Percentiles rank a stretch among this genome's conserved stretches.
Evolutionary conservation across 2,888 invertebrate species (phyloP).

Genomic region (Idaea aversata): DNA sequence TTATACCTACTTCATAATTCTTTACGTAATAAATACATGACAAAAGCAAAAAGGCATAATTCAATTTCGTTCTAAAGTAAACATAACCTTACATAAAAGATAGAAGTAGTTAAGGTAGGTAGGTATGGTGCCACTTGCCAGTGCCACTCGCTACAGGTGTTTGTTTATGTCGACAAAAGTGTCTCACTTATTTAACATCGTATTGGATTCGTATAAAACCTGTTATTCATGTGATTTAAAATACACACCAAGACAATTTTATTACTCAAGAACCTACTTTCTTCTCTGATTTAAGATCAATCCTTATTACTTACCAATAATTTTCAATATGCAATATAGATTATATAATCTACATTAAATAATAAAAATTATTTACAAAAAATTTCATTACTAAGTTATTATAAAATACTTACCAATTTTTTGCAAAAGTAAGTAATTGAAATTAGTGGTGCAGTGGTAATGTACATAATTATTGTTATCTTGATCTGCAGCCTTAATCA

Average conservation of each 20-base stretch:
- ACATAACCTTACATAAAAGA: background rate
- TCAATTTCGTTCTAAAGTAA: background rate
- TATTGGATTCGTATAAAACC: background rate
- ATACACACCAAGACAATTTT: background rate
- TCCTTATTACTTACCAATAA: background rate
- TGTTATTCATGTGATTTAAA: background rate
- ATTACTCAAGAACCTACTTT: background rate
- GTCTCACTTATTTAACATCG: background rate
- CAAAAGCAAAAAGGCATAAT: background rate
- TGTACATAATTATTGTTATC: background rate
- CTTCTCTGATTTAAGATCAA: background rate
- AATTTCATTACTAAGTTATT: too few species aligned
- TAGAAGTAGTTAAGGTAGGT: background rate
- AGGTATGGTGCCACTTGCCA: background rate
- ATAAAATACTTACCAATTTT: too few species aligned
- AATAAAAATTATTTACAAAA: background rate
- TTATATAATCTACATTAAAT: background rate
- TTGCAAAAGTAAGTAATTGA: too few species aligned
- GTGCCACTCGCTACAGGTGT: background rate
- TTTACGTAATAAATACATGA: background rate
- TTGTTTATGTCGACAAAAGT: background rate
- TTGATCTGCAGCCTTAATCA: too few species aligned
- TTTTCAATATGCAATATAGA: background rate
- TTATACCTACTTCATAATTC: background rate
- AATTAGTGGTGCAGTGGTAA: too few species aligned